Evolutionary conservation across 2,797 vertebrate genomes (phyloP).

Genomic region (Gambelia wislizenii): DNA sequence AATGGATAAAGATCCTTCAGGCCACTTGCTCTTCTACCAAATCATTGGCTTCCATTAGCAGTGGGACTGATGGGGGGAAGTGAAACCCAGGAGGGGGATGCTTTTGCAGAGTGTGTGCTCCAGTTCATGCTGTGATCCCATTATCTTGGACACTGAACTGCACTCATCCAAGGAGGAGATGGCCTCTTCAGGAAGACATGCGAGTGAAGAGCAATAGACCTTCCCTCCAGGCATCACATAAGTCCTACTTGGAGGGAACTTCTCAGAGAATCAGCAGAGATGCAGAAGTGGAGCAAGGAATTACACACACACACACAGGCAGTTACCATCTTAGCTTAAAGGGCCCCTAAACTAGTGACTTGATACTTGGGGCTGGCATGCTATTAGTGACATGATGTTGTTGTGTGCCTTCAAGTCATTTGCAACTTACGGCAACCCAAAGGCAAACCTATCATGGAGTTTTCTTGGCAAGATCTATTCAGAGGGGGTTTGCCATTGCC

Average conservation of each 20-base stretch:
- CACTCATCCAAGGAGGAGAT: background rate
- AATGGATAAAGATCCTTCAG: fast-evolving
- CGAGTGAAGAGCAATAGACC: background rate
- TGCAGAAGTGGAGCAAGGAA: background rate
- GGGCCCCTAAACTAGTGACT: no score
- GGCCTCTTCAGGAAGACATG: background rate
- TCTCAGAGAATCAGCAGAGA: background rate
- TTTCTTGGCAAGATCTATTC: no score
- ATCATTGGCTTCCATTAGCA: background rate
- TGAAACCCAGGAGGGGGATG: no score
- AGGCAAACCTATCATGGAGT: no score
- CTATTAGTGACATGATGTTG: no score
- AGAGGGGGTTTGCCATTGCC: no score
- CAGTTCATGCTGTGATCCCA: background rate
- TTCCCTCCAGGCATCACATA: background rate
- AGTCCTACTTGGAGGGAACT: background rate
- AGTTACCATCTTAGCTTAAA: background rate
- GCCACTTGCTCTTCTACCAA: fast-evolving
- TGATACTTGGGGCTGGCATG: no score
- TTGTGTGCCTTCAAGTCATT: no score
- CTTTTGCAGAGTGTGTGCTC: fast-evolving
- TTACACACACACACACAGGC: background rate
- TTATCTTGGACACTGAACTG: background rate
- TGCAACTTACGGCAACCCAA: no score
- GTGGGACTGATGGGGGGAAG: background rate